Evolutionary conservation across 2,797 vertebrate species (phyloP).

Genomic region (Fundulus diaphanus): DNA sequence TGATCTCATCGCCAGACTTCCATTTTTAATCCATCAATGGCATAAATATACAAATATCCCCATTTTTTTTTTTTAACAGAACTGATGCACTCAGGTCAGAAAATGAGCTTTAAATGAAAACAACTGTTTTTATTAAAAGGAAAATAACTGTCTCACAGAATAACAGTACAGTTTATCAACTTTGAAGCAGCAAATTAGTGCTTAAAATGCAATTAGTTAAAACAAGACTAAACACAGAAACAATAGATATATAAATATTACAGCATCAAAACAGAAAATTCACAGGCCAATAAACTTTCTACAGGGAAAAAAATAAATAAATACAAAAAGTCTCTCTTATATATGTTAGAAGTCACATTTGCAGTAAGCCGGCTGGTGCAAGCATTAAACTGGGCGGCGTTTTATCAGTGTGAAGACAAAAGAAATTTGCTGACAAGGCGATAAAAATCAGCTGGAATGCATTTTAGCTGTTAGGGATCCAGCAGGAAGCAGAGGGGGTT

Average conservation of each 20-base stretch:
- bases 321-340: conserved; percentile 36
- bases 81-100: conserved; percentile 5
- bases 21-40: too few relatives aligned
- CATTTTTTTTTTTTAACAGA: neutral
- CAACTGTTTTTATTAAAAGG: conserved; percentile 64
- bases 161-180: conserved; percentile 53
- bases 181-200: conserved; percentile 53
- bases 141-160: conserved; percentile 48
- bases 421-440: conserved; percentile 20
- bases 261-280: conserved; percentile 62
- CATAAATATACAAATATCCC: too few relatives aligned
- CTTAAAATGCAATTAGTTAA: conserved; percentile 50
- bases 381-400: conserved; percentile 42
- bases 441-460: conserved; percentile 57
- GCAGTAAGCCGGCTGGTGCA: conserved; percentile 53
- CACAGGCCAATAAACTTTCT: conserved; percentile 61
- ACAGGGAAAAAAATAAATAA: conserved; percentile 68
- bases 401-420: conserved; percentile 63
- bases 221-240: conserved; percentile 24
- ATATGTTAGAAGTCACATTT: conserved; percentile 47
- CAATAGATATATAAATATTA: conserved; percentile 58
- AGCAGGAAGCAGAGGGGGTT: conserved; percentile 33
- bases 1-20: too few relatives aligned
- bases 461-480: conserved; percentile 37
- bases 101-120: conserved; percentile 29